These are phyloP conservation scores for Lithophane socia DNA, from an alignment of 2,888 invertebrate genomes.

Conservation along the genomic window DNA sequence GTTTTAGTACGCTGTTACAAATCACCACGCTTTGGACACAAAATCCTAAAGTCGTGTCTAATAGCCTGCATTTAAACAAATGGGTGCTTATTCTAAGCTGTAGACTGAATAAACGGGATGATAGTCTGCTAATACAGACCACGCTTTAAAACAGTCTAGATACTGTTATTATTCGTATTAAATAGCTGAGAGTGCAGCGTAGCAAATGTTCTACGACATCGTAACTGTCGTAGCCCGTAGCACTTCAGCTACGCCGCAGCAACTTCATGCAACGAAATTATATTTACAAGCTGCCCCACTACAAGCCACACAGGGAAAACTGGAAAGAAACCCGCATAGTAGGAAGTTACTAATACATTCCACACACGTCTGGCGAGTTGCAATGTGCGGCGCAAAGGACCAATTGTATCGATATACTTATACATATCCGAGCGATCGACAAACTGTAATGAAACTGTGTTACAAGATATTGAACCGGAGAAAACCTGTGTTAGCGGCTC, in stretches of 20 bases:
- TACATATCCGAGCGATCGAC: conserved; percentile 43
- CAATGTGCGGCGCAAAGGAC: conserved; percentile 56
- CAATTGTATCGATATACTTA: conserved; percentile 53
- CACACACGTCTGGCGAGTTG: conserved; percentile 57
- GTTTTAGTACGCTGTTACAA: conserved; percentile 7
- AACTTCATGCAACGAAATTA: conserved; percentile 24
- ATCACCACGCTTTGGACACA: conserved; percentile 14
- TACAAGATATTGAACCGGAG: conserved; percentile 33
- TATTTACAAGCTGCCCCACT: conserved; percentile 15
- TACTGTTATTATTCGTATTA: not conserved
- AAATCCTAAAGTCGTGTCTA: conserved; percentile 33
- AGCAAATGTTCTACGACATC: not conserved
- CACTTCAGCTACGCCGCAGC: conserved; percentile 14
- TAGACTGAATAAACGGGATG: conserved; percentile 16
- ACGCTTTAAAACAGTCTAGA: not conserved
- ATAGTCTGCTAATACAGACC: conserved; percentile 21
- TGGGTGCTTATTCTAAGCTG: conserved; percentile 19
- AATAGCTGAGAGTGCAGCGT: not conserved
- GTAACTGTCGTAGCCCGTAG: conserved; percentile 14
- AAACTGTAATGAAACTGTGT: conserved; percentile 42
- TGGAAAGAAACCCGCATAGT: conserved; percentile 42
- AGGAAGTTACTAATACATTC: conserved; percentile 55
- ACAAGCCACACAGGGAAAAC: conserved; percentile 43
- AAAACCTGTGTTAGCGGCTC: conserved; percentile 16
- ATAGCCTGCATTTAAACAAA: conserved; percentile 34